A percentile compares a stretch with the other conserved stretches of the same genome.
Conservation (phyloP, 2,888 invertebrate species). For the Calameuta pallipes region DNA sequence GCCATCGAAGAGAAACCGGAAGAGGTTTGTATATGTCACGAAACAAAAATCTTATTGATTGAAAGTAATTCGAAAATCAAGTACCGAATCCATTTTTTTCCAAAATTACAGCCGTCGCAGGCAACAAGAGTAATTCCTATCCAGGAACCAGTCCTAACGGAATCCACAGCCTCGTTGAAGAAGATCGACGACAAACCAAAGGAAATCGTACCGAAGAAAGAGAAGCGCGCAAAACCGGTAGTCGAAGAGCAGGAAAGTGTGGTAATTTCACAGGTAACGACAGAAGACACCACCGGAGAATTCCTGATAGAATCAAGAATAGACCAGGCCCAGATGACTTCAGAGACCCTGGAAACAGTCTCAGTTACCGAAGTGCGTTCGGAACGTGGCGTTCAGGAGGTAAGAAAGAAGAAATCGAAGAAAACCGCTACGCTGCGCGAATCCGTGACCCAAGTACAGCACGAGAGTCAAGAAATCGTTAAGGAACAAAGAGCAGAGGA, state of each 20-base stretch:
- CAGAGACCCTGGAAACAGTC: constrained; percentile 68
- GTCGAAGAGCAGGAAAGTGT: constrained; percentile 66
- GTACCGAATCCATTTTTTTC: constrained; percentile 3
- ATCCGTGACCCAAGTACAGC: constrained; percentile 42
- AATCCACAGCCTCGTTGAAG: constrained; percentile 74
- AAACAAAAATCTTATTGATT: not conserved
- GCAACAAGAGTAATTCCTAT: constrained; percentile 71
- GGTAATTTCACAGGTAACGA: constrained; percentile 56
- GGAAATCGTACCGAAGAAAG: constrained; percentile 61
- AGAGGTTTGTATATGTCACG: constrained; percentile 24
- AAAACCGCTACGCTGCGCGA: constrained; percentile 49
- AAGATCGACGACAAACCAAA: constrained; percentile 71
- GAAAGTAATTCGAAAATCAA: constrained; percentile 2
- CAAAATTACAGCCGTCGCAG: constrained; percentile 48
- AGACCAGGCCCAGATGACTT: constrained; percentile 52
- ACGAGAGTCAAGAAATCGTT: constrained; percentile 13
- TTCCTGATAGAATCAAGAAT: constrained; percentile 47
- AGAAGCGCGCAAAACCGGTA: constrained; percentile 68
- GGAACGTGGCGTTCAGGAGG: constrained; percentile 68
- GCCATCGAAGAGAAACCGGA: constrained; percentile 67
- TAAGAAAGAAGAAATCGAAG: constrained; percentile 57
- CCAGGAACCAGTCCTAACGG: constrained; percentile 72
- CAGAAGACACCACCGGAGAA: constrained; percentile 51
- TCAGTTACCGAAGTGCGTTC: constrained; percentile 71
- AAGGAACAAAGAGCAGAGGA: constrained; percentile 19